phyloP scores from a whole-genome alignment of 2,888 invertebrate species.

The Pterobdella sp. region DNA sequence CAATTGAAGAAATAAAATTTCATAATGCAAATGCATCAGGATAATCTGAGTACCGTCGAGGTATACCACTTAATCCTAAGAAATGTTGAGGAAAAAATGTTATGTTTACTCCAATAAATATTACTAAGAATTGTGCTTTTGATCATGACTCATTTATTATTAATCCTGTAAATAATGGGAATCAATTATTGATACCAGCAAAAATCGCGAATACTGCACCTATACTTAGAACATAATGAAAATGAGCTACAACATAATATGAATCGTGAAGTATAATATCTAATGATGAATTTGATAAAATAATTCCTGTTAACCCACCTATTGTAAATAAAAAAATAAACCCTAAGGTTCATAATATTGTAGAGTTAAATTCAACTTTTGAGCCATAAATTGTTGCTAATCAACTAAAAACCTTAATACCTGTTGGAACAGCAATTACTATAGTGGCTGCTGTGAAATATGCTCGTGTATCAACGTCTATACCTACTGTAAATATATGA shows the following conservation, averaged over 20 bases:
- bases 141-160: slow-evolving; percentile 57
- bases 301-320: slow-evolving; percentile 57
- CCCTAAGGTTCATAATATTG: slow-evolving; percentile 63
- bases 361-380: slow-evolving; percentile 58
- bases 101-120: slow-evolving; percentile 70
- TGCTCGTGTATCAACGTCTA: slow-evolving; percentile 74
- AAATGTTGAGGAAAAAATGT: slow-evolving; percentile 76
- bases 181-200: slow-evolving; percentile 66
- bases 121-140: slow-evolving; percentile 63
- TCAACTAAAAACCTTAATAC: slow-evolving; percentile 75
- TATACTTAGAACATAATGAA: slow-evolving; percentile 72
- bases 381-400: slow-evolving; percentile 64
- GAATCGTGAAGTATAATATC: slow-evolving; percentile 72
- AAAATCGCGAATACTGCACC: slow-evolving; percentile 70
- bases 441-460: slow-evolving; percentile 76
- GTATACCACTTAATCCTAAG: slow-evolving; percentile 64
- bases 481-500: slow-evolving; percentile 75
- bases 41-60: slow-evolving; percentile 69
- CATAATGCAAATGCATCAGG: slow-evolving; percentile 57
- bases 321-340: slow-evolving; percentile 71
- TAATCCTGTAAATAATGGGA: slow-evolving; percentile 62
- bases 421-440: slow-evolving; percentile 77
- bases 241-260: slow-evolving; percentile 76
- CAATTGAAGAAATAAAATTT: slow-evolving; percentile 40
- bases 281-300: slow-evolving; percentile 63